Evolutionary conservation across 1,140 invertebrate genomes (phyloP), one percentile per base, ranked within the genome.

Genomic region (Drosophila aff.): DNA sequence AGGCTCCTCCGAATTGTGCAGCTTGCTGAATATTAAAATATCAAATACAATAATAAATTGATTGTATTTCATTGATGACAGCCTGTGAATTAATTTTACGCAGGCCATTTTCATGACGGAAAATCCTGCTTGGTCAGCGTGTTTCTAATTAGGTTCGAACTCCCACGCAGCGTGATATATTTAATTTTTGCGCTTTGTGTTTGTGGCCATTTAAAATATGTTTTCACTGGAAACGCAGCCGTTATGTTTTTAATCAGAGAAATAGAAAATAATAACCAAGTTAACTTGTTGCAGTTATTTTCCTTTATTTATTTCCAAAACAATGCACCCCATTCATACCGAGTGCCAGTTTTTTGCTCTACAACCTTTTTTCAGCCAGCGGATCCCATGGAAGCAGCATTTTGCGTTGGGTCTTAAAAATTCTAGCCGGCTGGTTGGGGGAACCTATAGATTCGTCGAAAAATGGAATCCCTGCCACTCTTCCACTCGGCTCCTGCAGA

Each of bases 21-120:
- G 52, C 33, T 40, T 16, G 10, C 53, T 60, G 55, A 73, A 73
- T 72, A 60, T 60, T 60, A 50, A 60, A 60, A 73, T 60, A 50
- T 26, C 52, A 60, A 73, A 67, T 43, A 36, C 10, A 38, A 43
- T 15, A 9, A 23, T 16, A 43, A 43, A 73, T 60, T 53, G 36
- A 60, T 60, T 73, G 38, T 47, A n/a, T 59, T 59, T 47, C 11
- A 41, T 60, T 50, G 53, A 38, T 60, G 44, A 28, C 44, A 60
- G 21, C 36, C 33, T 33, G 33, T 31, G 26, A 33, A 26, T 59
- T 59, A 4, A 41, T 72, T 72, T 65, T 21, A 36, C 50, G 16
- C 38, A 40, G 26, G 23, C 33, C 23, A 69, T 57, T 71, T 18
- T 28, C 21, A 59, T 18, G 9, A 13, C 28, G 2, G 0, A 50